A percentile compares a stretch with the other conserved stretches of the same genome.
These are phyloP conservation scores for Leucophenga maculata DNA, from an alignment of 2,888 invertebrate genomes.

Conservation along the genomic window DNA sequence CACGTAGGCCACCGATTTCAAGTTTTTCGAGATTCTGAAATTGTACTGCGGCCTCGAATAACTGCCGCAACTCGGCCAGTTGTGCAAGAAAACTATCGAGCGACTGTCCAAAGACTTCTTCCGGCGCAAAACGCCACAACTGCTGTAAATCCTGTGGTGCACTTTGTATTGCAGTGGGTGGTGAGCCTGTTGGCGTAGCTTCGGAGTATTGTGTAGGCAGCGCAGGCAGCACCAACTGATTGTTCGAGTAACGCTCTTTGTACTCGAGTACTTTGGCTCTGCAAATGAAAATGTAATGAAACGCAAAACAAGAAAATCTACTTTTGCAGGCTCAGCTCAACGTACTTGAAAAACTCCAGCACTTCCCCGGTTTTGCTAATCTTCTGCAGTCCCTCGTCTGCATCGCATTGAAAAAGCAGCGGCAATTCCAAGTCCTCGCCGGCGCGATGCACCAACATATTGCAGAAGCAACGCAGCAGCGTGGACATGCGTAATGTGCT, in stretches of 20 bases:
- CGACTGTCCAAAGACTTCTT: constrained; percentile 79
- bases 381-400: constrained; percentile 81
- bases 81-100: constrained; percentile 78
- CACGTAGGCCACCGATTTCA: constrained; percentile 77
- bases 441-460: constrained; percentile 85
- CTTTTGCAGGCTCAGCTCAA: not conserved
- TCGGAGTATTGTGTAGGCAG: constrained; percentile 39
- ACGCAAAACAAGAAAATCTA: not conserved
- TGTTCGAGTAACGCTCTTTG: constrained; percentile 60
- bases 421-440: constrained; percentile 83
- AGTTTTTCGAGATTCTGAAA: constrained; percentile 91
- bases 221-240: constrained; percentile 55
- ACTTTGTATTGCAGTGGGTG: constrained; percentile 73
- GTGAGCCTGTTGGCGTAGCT: constrained; percentile 22
- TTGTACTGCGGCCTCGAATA: constrained; percentile 85
- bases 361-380: constrained; percentile 75
- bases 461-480: constrained; percentile 85
- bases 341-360: constrained; percentile 77
- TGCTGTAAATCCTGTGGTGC: constrained; percentile 74
- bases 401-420: constrained; percentile 86
- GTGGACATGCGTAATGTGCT: constrained; percentile 79
- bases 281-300: not conserved
- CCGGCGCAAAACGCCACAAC: constrained; percentile 82
- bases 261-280: constrained; percentile 65
- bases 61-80: constrained; percentile 78